Percentiles rank a stretch among this genome's conserved stretches.
Evolutionary conservation across 2,797 vertebrate genomes (phyloP).

Genomic region (Pangasius krempfi): DNA sequence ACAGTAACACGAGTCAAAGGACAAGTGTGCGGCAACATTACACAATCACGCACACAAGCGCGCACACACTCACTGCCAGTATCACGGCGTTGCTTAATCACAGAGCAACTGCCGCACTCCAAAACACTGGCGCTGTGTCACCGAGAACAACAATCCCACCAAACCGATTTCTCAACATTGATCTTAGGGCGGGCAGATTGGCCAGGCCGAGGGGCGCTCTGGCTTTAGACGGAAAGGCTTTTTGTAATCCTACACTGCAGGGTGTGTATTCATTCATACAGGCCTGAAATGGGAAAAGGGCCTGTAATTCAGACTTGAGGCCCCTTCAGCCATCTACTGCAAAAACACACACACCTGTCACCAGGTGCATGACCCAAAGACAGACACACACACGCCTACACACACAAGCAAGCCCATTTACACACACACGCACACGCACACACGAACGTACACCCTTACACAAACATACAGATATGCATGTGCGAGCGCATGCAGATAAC

Average conservation of each 20-base stretch:
- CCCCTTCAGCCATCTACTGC: constrained; percentile 33
- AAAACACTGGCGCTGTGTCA: constrained; percentile 35
- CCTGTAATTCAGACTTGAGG: constrained; percentile 39
- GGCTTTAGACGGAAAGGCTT: constrained; percentile 61
- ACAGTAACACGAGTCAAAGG: constrained; percentile 23
- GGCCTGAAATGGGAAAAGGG: constrained; percentile 33
- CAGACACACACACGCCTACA: constrained; percentile 20
- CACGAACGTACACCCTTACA: neutral
- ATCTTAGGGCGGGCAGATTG: constrained; percentile 2
- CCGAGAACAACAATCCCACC: constrained; percentile 10
- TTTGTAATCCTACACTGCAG: constrained; percentile 74
- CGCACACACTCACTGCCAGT: neutral
- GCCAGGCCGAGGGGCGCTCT: neutral
- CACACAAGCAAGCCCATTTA: neutral
- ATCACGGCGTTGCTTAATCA: constrained; percentile 45
- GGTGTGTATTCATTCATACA: constrained; percentile 33
- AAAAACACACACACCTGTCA: constrained; percentile 53
- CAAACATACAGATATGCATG: constrained; percentile 3
- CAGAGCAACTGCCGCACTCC: constrained; percentile 28
- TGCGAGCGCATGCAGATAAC: constrained; percentile 19
- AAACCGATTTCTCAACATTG: constrained; percentile 17
- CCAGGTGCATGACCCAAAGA: constrained; percentile 60
- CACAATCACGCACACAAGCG: constrained; percentile 26
- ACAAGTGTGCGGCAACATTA: constrained; percentile 34
- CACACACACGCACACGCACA: constrained; percentile 33